These are phyloP conservation scores for Emys orbicularis DNA, from an alignment of 2,797 vertebrate species.

Conservation along the genomic window DNA sequence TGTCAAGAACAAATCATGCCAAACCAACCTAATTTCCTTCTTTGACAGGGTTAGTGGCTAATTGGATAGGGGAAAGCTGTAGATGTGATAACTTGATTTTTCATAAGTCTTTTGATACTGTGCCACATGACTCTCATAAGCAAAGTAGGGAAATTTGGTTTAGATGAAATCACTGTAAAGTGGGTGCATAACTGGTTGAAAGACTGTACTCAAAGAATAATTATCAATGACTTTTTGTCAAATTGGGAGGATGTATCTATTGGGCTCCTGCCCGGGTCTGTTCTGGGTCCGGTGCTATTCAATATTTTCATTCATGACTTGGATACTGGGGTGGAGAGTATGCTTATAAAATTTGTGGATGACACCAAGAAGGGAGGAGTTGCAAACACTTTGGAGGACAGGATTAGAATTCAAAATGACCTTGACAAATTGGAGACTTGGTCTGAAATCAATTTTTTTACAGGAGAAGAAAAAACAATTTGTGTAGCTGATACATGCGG, in stretches of 20 bases:
- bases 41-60: not conserved
- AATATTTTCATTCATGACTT: not conserved
- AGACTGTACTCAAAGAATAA: too few species aligned
- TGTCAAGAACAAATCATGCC: not conserved
- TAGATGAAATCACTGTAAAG: not conserved
- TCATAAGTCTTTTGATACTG: not conserved
- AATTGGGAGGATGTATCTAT: not conserved
- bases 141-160: not conserved
- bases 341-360: not conserved
- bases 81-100: not conserved
- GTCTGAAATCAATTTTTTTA: too few species aligned
- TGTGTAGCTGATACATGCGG: too few species aligned
- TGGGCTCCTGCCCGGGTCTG: not conserved
- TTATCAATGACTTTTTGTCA: not conserved
- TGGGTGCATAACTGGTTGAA: not conserved
- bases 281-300: not conserved
- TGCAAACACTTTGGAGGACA: not conserved
- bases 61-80: not conserved
- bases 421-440: not conserved
- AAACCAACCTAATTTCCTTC: not conserved
- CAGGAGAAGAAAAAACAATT: too few species aligned
- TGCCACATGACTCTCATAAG: not conserved
- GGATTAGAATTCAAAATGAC: not conserved
- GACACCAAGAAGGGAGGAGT: not conserved
- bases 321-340: not conserved